phyloP scores from a whole-genome alignment of 2,888 invertebrate species.

The Cheilosia scutellata region DNA sequence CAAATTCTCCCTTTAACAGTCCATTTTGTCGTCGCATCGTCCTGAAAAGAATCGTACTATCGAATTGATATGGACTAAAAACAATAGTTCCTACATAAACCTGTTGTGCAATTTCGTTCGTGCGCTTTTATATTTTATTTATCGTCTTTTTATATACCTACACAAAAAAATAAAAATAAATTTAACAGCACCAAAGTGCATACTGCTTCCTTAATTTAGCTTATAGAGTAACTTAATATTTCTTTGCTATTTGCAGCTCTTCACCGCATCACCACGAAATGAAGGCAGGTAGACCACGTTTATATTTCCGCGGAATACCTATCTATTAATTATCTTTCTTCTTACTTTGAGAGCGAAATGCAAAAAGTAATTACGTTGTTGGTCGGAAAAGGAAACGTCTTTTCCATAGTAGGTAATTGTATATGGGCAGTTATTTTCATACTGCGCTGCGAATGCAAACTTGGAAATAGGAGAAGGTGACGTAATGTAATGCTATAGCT shows the following conservation, averaged over 20 bases:
- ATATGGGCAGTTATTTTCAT: neutral
- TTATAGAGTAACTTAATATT: conserved; percentile 16
- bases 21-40: too few species aligned
- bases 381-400: conserved; percentile 26
- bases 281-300: conserved; percentile 8
- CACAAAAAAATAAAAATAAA: neutral
- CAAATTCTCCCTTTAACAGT: too few species aligned
- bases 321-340: conserved; percentile 10
- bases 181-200: neutral
- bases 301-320: conserved; percentile 6
- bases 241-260: conserved; percentile 5
- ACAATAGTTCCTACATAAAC: too few species aligned
- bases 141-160: too few species aligned
- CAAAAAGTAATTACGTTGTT: conserved; percentile 36
- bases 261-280: neutral
- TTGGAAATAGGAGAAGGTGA: neutral
- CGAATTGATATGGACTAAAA: too few species aligned
- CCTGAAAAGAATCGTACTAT: too few species aligned
- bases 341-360: neutral
- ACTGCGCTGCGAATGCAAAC: conserved; percentile 1
- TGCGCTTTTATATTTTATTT: too few species aligned
- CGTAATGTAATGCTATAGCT: neutral
- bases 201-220: neutral
- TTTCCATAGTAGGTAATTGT: conserved; percentile 6
- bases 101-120: too few species aligned